Evolutionary conservation across 2,888 invertebrate species (phyloP).

Genomic region (Drosophila melanosoma): DNA sequence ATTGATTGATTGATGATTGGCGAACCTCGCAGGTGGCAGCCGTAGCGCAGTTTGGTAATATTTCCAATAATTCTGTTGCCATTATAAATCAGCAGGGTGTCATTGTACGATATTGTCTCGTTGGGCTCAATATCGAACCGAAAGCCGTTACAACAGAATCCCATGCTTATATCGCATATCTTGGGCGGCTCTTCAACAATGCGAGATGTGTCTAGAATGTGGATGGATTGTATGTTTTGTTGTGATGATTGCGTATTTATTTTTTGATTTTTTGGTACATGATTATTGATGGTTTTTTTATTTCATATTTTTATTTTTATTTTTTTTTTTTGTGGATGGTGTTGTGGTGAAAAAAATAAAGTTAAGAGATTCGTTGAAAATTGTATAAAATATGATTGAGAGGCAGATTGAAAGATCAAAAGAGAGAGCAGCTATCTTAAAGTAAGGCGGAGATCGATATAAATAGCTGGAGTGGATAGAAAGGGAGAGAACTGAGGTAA

Average conservation of each 20-base stretch:
- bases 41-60: constrained; percentile 77
- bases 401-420: not conserved
- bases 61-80: constrained; percentile 81
- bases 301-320: not conserved
- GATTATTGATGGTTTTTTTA: constrained; percentile 2
- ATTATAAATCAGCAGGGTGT: constrained; percentile 77
- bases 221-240: constrained; percentile 68
- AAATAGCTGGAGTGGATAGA: not conserved
- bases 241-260: constrained; percentile 51
- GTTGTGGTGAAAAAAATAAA: constrained; percentile 59
- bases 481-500: constrained; percentile 2
- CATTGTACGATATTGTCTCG: constrained; percentile 81
- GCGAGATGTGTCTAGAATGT: constrained; percentile 78
- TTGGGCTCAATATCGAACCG: constrained; percentile 79
- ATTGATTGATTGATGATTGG: constrained; percentile 45
- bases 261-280: constrained; percentile 39
- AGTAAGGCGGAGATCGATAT: constrained; percentile 11
- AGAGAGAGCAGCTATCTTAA: constrained; percentile 33
- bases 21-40: constrained; percentile 80
- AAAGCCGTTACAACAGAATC: constrained; percentile 81
- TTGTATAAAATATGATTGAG: constrained; percentile 34
- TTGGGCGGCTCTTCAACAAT: constrained; percentile 74
- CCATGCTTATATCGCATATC: constrained; percentile 75
- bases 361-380: constrained; percentile 60
- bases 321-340: constrained; percentile 4